Evolutionary conservation across 2,888 invertebrate species (phyloP).

Genomic region (Eristalis intricaria): DNA sequence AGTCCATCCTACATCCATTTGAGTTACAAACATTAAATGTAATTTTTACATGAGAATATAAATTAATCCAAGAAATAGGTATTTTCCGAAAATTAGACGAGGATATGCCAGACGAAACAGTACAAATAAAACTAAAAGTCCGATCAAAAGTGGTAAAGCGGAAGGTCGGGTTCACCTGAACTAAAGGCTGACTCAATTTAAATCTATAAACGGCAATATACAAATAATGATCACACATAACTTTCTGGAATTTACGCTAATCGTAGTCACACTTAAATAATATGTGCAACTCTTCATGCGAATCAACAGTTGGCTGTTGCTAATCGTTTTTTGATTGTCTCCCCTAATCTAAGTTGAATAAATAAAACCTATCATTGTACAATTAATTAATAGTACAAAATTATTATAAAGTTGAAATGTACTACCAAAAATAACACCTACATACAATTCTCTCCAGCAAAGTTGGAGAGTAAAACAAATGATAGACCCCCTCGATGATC

Average conservation of each 20-base stretch:
- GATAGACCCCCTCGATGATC: slow-evolving; percentile 5
- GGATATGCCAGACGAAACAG: too few relatives aligned
- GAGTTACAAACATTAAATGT: too few relatives aligned
- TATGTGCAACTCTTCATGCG: not conserved
- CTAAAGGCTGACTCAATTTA: not conserved
- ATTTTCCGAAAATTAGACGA: too few relatives aligned
- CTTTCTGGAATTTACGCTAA: not conserved
- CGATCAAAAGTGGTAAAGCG: too few relatives aligned
- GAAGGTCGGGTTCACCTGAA: not conserved
- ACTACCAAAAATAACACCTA: not conserved
- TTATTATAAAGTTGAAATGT: not conserved
- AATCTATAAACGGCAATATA: not conserved
- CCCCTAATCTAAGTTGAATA: not conserved
- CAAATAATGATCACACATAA: not conserved
- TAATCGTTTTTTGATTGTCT: not conserved
- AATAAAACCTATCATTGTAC: not conserved
- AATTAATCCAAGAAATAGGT: too few relatives aligned
- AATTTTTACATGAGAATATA: too few relatives aligned
- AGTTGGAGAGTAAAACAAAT: not conserved
- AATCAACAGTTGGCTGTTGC: not conserved
- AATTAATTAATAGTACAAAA: not conserved
- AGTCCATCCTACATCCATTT: too few relatives aligned
- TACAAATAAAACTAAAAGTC: too few relatives aligned
- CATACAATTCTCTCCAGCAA: not conserved
- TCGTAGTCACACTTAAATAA: not conserved